phyloP scores from a whole-genome alignment of 2,113 vertebrate genomes.

The Phalacrocorax aristotelis region DNA sequence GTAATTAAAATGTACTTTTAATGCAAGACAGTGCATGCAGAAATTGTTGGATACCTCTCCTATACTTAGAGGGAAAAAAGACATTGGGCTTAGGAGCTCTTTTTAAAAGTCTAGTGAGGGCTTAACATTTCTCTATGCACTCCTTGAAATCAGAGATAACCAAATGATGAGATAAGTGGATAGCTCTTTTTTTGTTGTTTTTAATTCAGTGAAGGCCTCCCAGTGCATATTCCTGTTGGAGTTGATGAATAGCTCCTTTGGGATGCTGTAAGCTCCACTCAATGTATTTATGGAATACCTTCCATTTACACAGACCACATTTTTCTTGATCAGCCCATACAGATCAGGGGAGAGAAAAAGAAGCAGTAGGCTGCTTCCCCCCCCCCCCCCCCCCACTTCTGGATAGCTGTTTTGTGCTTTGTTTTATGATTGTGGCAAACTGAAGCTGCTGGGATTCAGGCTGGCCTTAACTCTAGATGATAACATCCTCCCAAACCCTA shows the following conservation, averaged over 20 bases:
- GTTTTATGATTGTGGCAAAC: not conserved
- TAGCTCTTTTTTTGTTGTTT: constrained; percentile 22
- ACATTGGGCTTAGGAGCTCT: not conserved
- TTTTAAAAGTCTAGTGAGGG: constrained; percentile 33
- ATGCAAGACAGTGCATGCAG: not conserved
- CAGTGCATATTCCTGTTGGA: constrained; percentile 48
- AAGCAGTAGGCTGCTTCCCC: not conserved
- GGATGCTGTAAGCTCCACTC: constrained; percentile 39
- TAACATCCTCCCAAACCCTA: not conserved
- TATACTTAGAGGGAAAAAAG: not conserved
- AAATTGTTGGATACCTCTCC: not conserved
- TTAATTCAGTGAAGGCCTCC: constrained; percentile 50
- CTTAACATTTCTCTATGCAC: constrained; percentile 55
- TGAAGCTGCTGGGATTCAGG: constrained; percentile 20
- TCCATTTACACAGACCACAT: constrained; percentile 41
- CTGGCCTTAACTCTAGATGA: not conserved
- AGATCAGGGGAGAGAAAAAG: not conserved
- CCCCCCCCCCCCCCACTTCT: not conserved
- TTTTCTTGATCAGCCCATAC: constrained; percentile 16
- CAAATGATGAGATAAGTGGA: constrained; percentile 63
- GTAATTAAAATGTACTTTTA: constrained; percentile 32
- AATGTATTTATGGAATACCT: constrained; percentile 54
- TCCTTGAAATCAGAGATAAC: constrained; percentile 61
- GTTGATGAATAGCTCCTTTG: constrained; percentile 57
- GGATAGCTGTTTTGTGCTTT: not conserved